Base-by-base conservation (phyloP, 2,888 invertebrate genomes). In the Netelia inedita region DNA sequence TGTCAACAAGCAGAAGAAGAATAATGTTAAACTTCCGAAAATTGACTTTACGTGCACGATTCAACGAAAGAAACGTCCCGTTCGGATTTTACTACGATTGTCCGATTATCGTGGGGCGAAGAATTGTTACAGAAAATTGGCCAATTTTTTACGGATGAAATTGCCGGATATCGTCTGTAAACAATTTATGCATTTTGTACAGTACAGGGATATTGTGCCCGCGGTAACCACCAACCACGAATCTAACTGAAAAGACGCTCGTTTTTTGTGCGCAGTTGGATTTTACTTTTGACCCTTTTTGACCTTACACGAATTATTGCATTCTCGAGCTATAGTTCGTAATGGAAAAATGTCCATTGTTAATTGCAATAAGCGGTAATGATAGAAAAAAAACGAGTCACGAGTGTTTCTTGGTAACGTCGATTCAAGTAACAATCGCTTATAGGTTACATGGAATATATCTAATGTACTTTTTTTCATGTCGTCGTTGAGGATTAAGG, bases 41-140 rank as follows among this genome's bases (percentile, higher is more conserved):
- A 84, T 94, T 35, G 89, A 92, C 61, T 93, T 94, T 79, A 89
- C 88, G 9, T 89, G 94, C 55, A 88, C 79, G 10, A 79, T 94
- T 8, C 87, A 89, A 23, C 91, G 92, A 41, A 87, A 83, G 19
- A 76, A 85, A 1, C 87, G 91, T 28, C 91, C 93, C 1, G 85
- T 90, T 11, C 79, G 90, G 9, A 85, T 94, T 59, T 21, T 86
- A 8, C 68, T 94, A 23, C 88, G 83, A n/a, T 87, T 92, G 10
- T 76, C 5, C 14, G 79, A 94, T 87, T 83, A 90, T 21, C 75
- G 88, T 19, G 87, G 89, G 28, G 89, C 89, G 43, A 92, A 91
- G 50, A 90, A 91, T 28, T 80, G 89, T 78, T 94, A 93, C 85
- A 87, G 6, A 35, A 85, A 55, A 88, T 91, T 9, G 91, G 94